Base-by-base conservation (phyloP, 2,797 vertebrate genomes). In the Schizopygopsis pylzovi region DNA sequence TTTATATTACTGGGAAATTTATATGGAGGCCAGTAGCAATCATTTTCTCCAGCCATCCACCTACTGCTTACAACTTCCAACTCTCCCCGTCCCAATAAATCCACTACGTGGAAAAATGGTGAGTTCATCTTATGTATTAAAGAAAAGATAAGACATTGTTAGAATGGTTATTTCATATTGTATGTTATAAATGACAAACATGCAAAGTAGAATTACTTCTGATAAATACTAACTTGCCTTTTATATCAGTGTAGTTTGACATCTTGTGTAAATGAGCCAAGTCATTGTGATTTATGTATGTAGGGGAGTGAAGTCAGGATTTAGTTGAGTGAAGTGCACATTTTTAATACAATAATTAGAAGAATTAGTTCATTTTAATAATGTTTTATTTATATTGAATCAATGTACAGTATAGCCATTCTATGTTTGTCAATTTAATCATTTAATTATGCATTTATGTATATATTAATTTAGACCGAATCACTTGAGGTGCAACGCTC, bases 51-150 rank as follows among this genome's bases (percentile, higher is more conserved):
- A 75, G 15, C 37, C 67, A 39, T 68, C 67, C 67, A 68, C 37
- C 3, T 37, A 37, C 65, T 73, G 43, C 43, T 73, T 9, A 49
- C 71, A 8, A 67, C 33, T 37, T 37, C 65, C 28, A 73, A 43
- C 43, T 73, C 71, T 73, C 71, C 43, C 22, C 41, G 41, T 72
- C 41, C 70, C 71, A 73, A 49, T 43, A 73, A 73, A 47, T 73
- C 71, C n/a, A 73, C 43, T 0, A 73, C n/a, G 7, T 73, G 43
- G 71, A 73, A 73, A 73, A 47, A 73, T 73, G 41, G 71, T 73
- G 71, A 45, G 43, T 47, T 73, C 12, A 73, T 73, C n/a, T 47
- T 47, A 16, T 47, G 12, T 25, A 25, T 47, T 47, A 28, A 73
- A 73, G 43, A 73, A 47, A 25, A 47, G n/a, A 49, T 7, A 16